Evolutionary conservation across 1,140 invertebrate species (phyloP), one percentile per base, ranked within the genome.

Genomic region (Bathynomus jamesi): DNA sequence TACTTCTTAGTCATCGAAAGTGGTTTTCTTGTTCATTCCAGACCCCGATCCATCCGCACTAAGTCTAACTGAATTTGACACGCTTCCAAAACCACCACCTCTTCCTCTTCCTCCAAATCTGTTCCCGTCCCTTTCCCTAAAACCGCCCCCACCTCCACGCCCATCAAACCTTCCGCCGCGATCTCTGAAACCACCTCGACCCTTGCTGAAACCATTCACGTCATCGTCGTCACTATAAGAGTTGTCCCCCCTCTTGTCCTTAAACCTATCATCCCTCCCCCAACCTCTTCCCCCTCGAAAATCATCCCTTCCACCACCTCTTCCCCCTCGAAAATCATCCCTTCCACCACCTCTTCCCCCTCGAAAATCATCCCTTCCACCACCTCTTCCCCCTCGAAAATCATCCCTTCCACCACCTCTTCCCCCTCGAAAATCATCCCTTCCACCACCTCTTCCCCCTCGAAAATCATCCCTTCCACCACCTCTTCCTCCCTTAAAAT

Each of bases 1-100:
- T 11, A 53, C 11, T 21, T 13, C 11, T 53, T 53, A 76, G 31
- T 91, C 87, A 78, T 93, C 91, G 82, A 93, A 94, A 64, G 86
- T 89, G 74, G 92, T 92, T 84, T 93, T 93, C 83, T 93, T 94
- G 80, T 94, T 94, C 83, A 89, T 25, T 30, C 78, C 77, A 71
- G 67, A 67, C 53, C 75, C 70, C 29, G 87, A 69, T 84, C 79
- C 32, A n/a, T n/a, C n/a, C n/a, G n/a, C n/a, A n/a, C 81, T 75
- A 69, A 84, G 80, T n/a, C 84, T 83, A 60, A 64, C 80, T 78
- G 28, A 81, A 80, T 71, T n/a, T n/a, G n/a, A n/a, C n/a, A n/a
- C n/a, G n/a, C 83, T 83, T 30, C 84, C 86, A 10, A 31, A 28
- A 29, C 62, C 63, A 63, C 31, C n/a, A 17, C 69, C 69, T 30